phyloP scores from a whole-genome alignment of 2,888 invertebrate species.

The Dynastes grantii region DNA sequence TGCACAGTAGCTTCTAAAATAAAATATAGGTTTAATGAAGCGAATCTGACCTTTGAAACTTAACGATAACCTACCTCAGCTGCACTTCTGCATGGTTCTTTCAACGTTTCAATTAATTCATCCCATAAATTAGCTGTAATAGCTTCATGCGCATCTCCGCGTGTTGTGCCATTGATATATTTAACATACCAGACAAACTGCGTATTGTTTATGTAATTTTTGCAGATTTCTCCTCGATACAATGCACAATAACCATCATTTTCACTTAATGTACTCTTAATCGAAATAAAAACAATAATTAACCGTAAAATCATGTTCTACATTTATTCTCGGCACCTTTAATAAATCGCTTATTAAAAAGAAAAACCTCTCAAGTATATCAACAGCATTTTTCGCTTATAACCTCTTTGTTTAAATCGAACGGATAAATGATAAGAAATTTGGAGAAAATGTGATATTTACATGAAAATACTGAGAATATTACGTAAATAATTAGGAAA shows the following conservation, averaged over 20 bases:
- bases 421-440: not conserved
- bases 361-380: not conserved
- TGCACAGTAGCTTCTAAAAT: conserved; percentile 85
- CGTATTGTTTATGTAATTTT: conserved; percentile 71
- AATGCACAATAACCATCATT: conserved; percentile 47
- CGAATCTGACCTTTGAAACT: conserved; percentile 28
- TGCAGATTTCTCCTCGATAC: conserved; percentile 75
- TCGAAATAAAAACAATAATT: conserved; percentile 33
- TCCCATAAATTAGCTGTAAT: conserved; percentile 89
- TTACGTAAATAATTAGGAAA: conserved; percentile 5
- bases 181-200: conserved; percentile 75
- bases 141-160: conserved; percentile 87
- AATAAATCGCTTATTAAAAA: not conserved
- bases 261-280: conserved; percentile 37
- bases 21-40: conserved; percentile 14
- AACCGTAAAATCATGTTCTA: conserved; percentile 39
- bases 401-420: conserved; percentile 1
- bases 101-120: conserved; percentile 85
- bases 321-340: conserved; percentile 26
- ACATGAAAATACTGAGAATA: not conserved
- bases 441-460: not conserved
- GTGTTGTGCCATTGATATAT: conserved; percentile 70
- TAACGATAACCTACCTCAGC: conserved; percentile 78
- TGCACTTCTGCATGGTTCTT: conserved; percentile 88
- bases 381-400: not conserved